Evolutionary conservation across 2,888 invertebrate species (phyloP).

Genomic region (Nemapogon koenigi): DNA sequence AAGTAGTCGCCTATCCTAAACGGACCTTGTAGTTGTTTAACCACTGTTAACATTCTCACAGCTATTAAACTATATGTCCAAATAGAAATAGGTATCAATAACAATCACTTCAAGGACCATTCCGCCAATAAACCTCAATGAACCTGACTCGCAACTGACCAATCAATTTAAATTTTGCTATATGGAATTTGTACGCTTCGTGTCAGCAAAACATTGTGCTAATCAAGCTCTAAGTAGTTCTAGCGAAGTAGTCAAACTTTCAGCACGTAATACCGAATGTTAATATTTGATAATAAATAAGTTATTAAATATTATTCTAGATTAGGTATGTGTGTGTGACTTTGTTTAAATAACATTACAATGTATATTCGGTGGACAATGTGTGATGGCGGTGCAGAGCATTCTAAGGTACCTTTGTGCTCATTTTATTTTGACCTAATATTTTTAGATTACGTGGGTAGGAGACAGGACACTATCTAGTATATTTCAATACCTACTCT

Average conservation of each 20-base stretch:
- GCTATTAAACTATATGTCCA: no score
- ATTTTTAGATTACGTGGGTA: no score
- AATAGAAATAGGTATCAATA: no score
- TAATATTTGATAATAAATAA: no score
- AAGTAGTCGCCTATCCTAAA: no score
- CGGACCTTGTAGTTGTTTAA: no score
- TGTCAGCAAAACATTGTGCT: constrained; percentile 57
- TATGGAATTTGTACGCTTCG: constrained; percentile 28
- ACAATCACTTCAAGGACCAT: constrained; percentile 5
- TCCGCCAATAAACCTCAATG: constrained; percentile 1
- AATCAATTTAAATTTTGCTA: constrained; percentile 36
- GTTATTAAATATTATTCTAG: neutral
- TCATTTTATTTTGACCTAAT: no score
- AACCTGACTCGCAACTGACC: constrained; percentile 22
- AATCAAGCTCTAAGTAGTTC: constrained; percentile 57
- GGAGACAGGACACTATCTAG: no score
- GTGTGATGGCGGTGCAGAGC: constrained; percentile 39
- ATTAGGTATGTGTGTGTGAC: neutral
- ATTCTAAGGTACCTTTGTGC: constrained; percentile 35
- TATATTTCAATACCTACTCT: no score
- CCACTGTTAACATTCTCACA: no score
- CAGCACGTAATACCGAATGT: neutral
- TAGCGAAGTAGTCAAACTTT: constrained; percentile 33
- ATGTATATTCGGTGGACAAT: constrained; percentile 46
- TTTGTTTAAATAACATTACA: constrained; percentile 36